These are phyloP conservation scores for Cryptus armator DNA, from an alignment of 2,888 invertebrate species.

Conservation along the genomic window DNA sequence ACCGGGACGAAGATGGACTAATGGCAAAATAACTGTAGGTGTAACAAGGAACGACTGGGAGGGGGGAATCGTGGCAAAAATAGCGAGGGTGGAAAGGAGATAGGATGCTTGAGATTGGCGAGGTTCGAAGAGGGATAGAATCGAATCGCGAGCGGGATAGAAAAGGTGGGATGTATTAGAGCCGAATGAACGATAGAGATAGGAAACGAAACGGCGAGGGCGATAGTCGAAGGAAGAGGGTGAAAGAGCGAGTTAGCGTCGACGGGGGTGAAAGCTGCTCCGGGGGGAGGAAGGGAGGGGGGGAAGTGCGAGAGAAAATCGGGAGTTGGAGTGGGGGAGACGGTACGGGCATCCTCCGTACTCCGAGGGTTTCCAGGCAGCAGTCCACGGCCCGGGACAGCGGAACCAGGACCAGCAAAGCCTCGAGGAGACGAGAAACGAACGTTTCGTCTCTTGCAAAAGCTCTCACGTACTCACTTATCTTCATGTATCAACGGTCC, in stretches of 20 bases:
- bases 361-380: slow-evolving; percentile 82
- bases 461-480: not conserved
- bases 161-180: slow-evolving; percentile 7
- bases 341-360: slow-evolving; percentile 78
- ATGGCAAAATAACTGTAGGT: slow-evolving; percentile 34
- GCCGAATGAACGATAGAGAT: slow-evolving; percentile 29
- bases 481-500: not conserved
- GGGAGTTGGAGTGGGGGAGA: slow-evolving; percentile 73
- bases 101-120: slow-evolving; percentile 7
- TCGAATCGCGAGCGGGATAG: not conserved
- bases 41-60: slow-evolving; percentile 27
- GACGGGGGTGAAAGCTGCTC: slow-evolving; percentile 73
- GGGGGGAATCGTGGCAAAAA: slow-evolving; percentile 41
- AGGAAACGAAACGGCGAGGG: slow-evolving; percentile 46
- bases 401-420: slow-evolving; percentile 80
- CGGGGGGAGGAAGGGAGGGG: slow-evolving; percentile 48
- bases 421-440: slow-evolving; percentile 56
- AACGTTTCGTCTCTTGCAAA: not conserved
- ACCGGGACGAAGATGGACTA: slow-evolving; percentile 30
- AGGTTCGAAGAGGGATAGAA: not conserved
- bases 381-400: slow-evolving; percentile 84
- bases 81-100: slow-evolving; percentile 35
- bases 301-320: slow-evolving; percentile 68
- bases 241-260: slow-evolving; percentile 60
- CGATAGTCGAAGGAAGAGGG: slow-evolving; percentile 38